Evolutionary conservation across 2,888 invertebrate species (phyloP).

Genomic region (Noctuana brunneofusca): DNA sequence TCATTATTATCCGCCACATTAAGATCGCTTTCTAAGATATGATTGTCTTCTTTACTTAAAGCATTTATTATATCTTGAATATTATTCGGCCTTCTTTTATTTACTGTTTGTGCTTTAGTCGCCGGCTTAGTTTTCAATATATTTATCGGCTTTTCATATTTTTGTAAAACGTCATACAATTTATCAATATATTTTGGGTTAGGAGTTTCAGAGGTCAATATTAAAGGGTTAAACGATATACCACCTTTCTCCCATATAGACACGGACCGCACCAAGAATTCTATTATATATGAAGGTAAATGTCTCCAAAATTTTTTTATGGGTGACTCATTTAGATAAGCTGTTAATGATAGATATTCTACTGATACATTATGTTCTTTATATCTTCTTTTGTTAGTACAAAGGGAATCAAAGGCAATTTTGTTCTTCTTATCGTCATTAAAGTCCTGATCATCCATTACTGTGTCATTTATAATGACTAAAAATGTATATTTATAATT

Average conservation of each 20-base stretch:
- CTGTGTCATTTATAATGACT: constrained; percentile 61
- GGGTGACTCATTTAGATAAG: constrained; percentile 63
- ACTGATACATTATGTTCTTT: constrained; percentile 49
- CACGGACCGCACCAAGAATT: constrained; percentile 62
- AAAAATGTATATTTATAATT: constrained; percentile 60
- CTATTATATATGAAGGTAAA: constrained; percentile 57
- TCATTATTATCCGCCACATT: constrained; percentile 56
- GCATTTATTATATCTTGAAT: constrained; percentile 71
- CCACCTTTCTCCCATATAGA: constrained; percentile 75
- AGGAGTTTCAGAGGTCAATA: constrained; percentile 58
- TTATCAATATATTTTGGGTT: constrained; percentile 58
- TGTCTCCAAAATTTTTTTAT: constrained; percentile 59
- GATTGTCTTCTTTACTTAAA: constrained; percentile 52
- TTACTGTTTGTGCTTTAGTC: constrained; percentile 28
- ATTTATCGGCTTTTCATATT: constrained; percentile 36
- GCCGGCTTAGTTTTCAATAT: constrained; percentile 24
- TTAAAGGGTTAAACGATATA: constrained; percentile 63
- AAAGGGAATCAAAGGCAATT: constrained; percentile 62
- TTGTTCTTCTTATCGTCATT: constrained; percentile 62
- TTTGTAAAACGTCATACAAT: constrained; percentile 53
- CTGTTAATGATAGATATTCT: constrained; percentile 53
- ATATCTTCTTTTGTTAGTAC: constrained; percentile 40
- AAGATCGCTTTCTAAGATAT: constrained; percentile 49
- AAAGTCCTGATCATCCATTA: constrained; percentile 40
- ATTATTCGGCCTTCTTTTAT: constrained; percentile 59